Evolutionary conservation across 2,888 invertebrate genomes (phyloP).

Genomic region (Pherbina coryleti): DNA sequence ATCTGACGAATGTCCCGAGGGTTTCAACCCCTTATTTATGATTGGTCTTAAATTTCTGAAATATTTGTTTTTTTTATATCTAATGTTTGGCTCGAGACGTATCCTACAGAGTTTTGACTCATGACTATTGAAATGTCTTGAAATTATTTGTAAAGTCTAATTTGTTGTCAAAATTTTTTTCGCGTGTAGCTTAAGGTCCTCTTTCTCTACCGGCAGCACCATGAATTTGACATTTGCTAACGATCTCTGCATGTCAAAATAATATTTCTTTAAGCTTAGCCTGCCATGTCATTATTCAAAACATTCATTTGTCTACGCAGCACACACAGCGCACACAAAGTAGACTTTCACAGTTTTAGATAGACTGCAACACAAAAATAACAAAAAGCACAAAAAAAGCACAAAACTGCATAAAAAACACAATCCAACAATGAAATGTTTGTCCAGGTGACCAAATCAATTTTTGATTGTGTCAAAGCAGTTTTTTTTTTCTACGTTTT

Average conservation of each 20-base stretch:
- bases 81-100: too few species aligned
- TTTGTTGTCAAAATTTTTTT: too few species aligned
- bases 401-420: conserved; percentile 43
- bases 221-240: conserved; percentile 53
- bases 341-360: conserved; percentile 27
- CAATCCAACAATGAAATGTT: conserved; percentile 51
- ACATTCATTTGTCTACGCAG: conserved; percentile 48
- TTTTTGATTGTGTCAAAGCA: conserved; percentile 59
- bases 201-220: neutral
- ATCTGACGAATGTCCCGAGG: too few species aligned
- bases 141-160: too few species aligned
- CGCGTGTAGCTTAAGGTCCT: too few species aligned
- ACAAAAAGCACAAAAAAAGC: neutral
- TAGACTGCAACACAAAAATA: neutral
- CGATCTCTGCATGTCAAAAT: conserved; percentile 61
- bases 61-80: too few species aligned
- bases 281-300: conserved; percentile 62
- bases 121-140: too few species aligned
- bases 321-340: neutral
- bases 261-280: conserved; percentile 34
- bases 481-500: neutral
- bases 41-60: too few species aligned
- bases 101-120: too few species aligned
- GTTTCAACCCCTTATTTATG: too few species aligned
- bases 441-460: conserved; percentile 63